phyloP scores from a whole-genome alignment of 2,797 vertebrate genomes.

The Oophaga sylvatica region DNA sequence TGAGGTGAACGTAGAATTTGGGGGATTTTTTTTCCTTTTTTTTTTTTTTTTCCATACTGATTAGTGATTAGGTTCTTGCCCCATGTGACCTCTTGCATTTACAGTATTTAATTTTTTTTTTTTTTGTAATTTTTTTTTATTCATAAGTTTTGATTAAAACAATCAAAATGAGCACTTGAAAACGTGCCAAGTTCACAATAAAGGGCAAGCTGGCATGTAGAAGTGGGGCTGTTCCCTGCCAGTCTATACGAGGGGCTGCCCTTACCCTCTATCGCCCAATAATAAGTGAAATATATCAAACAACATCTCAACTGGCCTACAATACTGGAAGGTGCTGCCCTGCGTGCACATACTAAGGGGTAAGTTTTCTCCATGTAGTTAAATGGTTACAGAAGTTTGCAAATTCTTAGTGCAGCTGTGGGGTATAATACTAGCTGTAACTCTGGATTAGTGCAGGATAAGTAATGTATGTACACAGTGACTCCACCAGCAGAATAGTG shows the following conservation, averaged over 20 bases:
- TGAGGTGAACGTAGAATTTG: conserved; percentile 89
- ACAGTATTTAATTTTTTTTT: conserved; percentile 19
- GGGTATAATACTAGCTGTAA: not conserved
- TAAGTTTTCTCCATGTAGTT: conserved; percentile 1
- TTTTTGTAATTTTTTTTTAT: not conserved
- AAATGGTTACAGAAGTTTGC: not conserved
- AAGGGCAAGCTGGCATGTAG: conserved; percentile 55
- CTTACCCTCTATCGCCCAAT: conserved; percentile 1
- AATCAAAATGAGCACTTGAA: conserved; percentile 88
- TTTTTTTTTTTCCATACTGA: conserved; percentile 55
- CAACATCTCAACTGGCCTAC: not conserved
- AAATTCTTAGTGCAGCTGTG: not conserved
- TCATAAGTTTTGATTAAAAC: not conserved
- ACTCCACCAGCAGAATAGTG: too few relatives aligned
- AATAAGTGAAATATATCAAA: not conserved
- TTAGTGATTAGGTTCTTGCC: conserved; percentile 49
- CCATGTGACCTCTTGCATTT: conserved; percentile 45
- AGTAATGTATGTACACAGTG: too few relatives aligned
- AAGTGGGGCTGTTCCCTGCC: conserved; percentile 30
- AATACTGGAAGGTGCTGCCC: conserved; percentile 49
- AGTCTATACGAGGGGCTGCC: conserved; percentile 20
- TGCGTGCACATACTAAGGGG: conserved; percentile 37
- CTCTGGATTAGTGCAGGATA: too few relatives aligned
- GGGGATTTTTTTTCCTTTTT: conserved; percentile 73
- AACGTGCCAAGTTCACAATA: conserved; percentile 67